Evolutionary conservation across 2,888 invertebrate genomes (phyloP).

Genomic region (Tuta absoluta): DNA sequence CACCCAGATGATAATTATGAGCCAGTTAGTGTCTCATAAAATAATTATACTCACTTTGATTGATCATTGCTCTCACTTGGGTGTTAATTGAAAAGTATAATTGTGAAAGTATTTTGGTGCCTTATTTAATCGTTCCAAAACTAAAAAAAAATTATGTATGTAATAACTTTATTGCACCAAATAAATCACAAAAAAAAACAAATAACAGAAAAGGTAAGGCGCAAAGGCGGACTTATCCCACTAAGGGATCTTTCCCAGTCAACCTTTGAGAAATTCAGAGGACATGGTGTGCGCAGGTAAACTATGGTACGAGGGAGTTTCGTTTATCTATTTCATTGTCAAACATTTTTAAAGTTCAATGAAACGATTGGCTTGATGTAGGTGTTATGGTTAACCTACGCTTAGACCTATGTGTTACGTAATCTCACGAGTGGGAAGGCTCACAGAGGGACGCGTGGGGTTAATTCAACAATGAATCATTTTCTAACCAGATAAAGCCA

Average conservation of each 20-base stretch:
- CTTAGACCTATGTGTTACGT: neutral
- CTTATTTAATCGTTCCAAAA: neutral
- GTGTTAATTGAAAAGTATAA: neutral
- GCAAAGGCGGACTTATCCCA: too few species aligned
- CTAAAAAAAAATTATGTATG: too few species aligned
- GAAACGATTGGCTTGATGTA: neutral
- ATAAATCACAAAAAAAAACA: too few species aligned
- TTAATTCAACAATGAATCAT: constrained; percentile 10
- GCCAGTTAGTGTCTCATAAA: neutral
- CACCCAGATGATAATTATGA: neutral
- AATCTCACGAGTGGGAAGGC: neutral
- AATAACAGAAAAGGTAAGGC: too few species aligned
- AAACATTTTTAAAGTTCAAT: too few species aligned
- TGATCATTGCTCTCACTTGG: neutral
- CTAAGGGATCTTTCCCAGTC: too few species aligned
- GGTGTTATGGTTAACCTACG: neutral
- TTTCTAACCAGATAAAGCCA: too few species aligned
- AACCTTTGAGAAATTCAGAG: too few species aligned
- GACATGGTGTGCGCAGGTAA: too few species aligned
- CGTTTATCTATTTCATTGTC: too few species aligned
- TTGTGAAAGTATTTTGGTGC: neutral
- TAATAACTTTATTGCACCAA: too few species aligned
- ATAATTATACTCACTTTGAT: neutral
- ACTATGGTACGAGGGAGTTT: too few species aligned
- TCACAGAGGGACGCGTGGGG: neutral